Base-by-base conservation (phyloP, 2,888 invertebrate species). In the Platycnemis pennipes region DNA sequence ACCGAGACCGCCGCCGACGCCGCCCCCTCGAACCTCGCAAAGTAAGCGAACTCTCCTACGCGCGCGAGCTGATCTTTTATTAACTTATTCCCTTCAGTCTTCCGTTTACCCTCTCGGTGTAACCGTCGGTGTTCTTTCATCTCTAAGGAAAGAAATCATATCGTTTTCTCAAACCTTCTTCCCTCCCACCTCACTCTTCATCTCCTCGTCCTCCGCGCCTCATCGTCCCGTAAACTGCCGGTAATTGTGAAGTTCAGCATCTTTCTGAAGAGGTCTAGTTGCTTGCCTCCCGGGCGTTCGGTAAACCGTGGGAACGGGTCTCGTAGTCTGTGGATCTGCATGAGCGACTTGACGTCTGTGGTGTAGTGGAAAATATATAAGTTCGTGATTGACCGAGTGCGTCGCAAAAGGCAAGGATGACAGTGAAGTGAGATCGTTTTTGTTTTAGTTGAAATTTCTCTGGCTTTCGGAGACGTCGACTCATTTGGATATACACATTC, bases 381-480 rank as follows among this genome's bases (percentile, higher is more conserved):
- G 5, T n/a, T 77, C 69, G 11, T 31, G 31, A 8, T 31, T 77
- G 77, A 37, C 77, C 77, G 77, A 37, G 77, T 77, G 77, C 22
- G 37, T 63, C n/a, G 7, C 19, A 13, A 31, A 63, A 69, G 56
- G 77, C 42, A 26, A 91, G 91, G 91, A 91, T 69, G 91, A 63
- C 42, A 91, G 91, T 91, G 91, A 63, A 91, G 91, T 91, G 91
- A 91, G n/a, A 49, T 88, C n/a, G n/a, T 22, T 53, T n/a, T 31
- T 31, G 56, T 53, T 11, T 53, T 63, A 77, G 69, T 77, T 77
- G 69, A 77, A 31, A 13, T 13, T 5, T 49, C 49, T 49, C 11
- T 49, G 11, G 49, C 19, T 49, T 49, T 49, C 49, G 49, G 19
- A 49, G 19, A 3, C 13, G 13, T 1, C 37, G 3, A 1, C 13